phyloP scores from a whole-genome alignment of 2,113 vertebrate genomes.

The Chitala chitala region DNA sequence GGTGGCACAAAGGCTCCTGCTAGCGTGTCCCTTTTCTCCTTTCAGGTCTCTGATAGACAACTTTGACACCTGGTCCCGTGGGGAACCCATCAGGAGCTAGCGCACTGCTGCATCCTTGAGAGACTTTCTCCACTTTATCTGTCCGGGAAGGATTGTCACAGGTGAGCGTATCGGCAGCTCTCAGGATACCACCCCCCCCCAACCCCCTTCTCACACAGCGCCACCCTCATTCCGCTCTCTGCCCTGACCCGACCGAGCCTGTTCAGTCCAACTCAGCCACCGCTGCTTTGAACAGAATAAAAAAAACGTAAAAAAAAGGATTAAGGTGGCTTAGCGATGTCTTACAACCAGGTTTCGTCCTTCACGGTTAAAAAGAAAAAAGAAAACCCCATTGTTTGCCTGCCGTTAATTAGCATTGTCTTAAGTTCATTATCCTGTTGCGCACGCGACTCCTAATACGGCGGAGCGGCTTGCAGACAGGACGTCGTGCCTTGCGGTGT shows the following conservation, averaged over 20 bases:
- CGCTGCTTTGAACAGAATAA: conserved; percentile 58
- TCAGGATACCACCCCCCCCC: conserved; percentile 70
- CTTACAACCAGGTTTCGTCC: conserved; percentile 66
- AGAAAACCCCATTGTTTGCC: conserved; percentile 85
- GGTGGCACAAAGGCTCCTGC: conserved; percentile 80
- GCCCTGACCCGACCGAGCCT: conserved; percentile 61
- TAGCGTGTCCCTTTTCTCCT: conserved; percentile 82
- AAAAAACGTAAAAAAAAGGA: conserved; percentile 69
- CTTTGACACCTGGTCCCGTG: conserved; percentile 85
- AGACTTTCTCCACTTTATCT: conserved; percentile 81
- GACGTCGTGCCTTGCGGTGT: conserved; percentile 69
- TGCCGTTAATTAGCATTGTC: conserved; percentile 94
- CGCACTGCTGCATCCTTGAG: conserved; percentile 58
- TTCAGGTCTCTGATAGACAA: conserved; percentile 90
- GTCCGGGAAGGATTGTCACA: conserved; percentile 77
- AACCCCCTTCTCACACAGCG: neutral
- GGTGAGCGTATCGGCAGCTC: conserved; percentile 79
- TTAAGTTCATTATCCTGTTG: conserved; percentile 92
- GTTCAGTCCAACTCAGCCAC: conserved; percentile 51
- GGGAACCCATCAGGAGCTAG: conserved; percentile 43
- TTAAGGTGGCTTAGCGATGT: conserved; percentile 73
- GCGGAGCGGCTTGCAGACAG: conserved; percentile 68
- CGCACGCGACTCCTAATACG: conserved; percentile 71
- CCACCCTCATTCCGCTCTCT: neutral
- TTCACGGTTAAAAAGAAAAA: conserved; percentile 36